Percentiles rank a stretch among this genome's conserved stretches.
These are phyloP conservation scores for Gorilla gorilla DNA, from an alignment of 2,113 vertebrate genomes.

Conservation along the genomic window DNA sequence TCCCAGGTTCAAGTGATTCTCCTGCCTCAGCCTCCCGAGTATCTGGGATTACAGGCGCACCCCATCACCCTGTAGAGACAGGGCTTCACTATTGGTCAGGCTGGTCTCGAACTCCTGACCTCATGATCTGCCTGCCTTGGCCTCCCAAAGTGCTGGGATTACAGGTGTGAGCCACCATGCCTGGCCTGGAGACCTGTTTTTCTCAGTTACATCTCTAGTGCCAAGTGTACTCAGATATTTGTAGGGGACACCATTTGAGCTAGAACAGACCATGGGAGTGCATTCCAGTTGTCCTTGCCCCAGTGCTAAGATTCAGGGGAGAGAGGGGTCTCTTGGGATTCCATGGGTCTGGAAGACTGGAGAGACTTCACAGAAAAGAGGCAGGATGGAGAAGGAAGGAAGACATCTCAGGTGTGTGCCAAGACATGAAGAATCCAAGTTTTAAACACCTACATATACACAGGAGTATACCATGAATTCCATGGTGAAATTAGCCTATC, in stretches of 20 bases:
- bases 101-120: too few relatives aligned
- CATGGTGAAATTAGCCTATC: rapidly evolving
- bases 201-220: not conserved
- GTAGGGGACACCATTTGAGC: not conserved
- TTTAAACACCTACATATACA: not conserved
- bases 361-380: not conserved
- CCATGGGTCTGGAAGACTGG: not conserved
- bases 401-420: not conserved
- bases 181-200: not conserved
- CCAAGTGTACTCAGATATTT: not conserved
- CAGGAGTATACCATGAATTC: not conserved
- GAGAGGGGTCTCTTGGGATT: not conserved
- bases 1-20: too few relatives aligned
- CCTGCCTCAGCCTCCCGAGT: too few relatives aligned
- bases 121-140: too few relatives aligned
- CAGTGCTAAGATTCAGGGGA: not conserved
- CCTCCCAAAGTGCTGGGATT: too few relatives aligned
- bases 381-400: not conserved
- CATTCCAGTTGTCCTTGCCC: not conserved
- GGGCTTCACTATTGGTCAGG: too few relatives aligned
- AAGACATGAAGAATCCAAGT: not conserved
- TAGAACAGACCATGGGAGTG: not conserved
- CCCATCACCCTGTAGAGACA: too few relatives aligned
- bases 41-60: too few relatives aligned
- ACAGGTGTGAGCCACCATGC: too few relatives aligned